These are phyloP conservation scores for Epizoanthus scotinus DNA, from an alignment of 92 coral and sea anemone species.

Conservation along the genomic window DNA sequence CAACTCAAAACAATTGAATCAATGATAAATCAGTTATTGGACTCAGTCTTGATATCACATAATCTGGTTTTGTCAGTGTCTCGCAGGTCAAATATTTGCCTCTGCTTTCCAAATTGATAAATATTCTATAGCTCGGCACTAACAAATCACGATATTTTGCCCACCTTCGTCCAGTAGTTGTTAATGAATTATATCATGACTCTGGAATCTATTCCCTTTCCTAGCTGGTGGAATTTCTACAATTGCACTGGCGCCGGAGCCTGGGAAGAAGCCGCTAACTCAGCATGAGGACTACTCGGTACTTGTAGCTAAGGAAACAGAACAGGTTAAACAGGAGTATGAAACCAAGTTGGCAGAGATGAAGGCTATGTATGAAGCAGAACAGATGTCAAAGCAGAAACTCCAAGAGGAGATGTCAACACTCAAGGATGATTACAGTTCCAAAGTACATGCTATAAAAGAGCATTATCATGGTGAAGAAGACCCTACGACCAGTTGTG, in stretches of 20 bases:
- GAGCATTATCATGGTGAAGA: conserved; percentile 73
- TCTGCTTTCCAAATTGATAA: too few relatives aligned
- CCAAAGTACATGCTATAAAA: conserved; percentile 81
- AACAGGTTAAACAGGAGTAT: conserved; percentile 79
- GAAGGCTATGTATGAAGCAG: conserved; percentile 86
- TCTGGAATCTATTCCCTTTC: background rate
- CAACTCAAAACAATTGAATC: too few relatives aligned
- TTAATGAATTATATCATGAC: too few relatives aligned
- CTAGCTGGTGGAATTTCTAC: conserved; percentile 40
- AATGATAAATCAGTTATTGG: too few relatives aligned
- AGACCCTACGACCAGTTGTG: conserved; percentile 8
- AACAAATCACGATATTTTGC: background rate
- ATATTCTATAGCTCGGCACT: too few relatives aligned
- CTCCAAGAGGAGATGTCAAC: conserved; percentile 84
- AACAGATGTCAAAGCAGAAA: conserved; percentile 91
- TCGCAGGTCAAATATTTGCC: too few relatives aligned
- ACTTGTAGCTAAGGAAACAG: conserved; percentile 75
- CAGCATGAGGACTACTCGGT: conserved; percentile 63
- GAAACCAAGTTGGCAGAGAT: conserved; percentile 83
- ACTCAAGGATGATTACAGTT: conserved; percentile 75
- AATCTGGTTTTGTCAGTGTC: background rate
- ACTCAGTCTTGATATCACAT: background rate
- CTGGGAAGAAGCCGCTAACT: conserved; percentile 45
- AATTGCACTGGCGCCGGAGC: conserved; percentile 40
- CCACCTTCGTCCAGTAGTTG: too few relatives aligned